Evolutionary conservation across 1,140 invertebrate species (phyloP).

Genomic region (Harlomillsia oculata): DNA sequence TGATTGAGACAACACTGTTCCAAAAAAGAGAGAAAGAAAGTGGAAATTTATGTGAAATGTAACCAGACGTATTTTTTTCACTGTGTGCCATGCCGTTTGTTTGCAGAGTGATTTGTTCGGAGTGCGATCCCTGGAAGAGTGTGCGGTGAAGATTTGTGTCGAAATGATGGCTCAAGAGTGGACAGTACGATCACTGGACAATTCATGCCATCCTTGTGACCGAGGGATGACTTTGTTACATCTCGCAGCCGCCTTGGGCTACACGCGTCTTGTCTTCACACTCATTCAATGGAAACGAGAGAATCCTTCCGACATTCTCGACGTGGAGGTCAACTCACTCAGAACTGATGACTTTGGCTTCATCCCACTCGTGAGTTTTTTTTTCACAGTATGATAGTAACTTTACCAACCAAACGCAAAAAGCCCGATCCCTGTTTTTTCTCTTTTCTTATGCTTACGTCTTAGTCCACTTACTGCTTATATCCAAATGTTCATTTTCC

Average conservation of each 20-base stretch:
- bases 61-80: conserved; percentile 3
- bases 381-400: neutral
- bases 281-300: conserved; percentile 78
- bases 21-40: too few relatives aligned
- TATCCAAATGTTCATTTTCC: too few relatives aligned
- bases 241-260: conserved; percentile 58
- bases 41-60: conserved; percentile 15
- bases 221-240: conserved; percentile 78
- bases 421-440: too few relatives aligned
- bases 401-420: too few relatives aligned
- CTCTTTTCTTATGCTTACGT: too few relatives aligned
- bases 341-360: conserved; percentile 75
- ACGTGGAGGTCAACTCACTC: conserved; percentile 82
- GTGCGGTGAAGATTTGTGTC: conserved; percentile 31
- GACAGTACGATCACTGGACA: conserved; percentile 6
- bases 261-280: conserved; percentile 51
- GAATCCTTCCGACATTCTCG: conserved; percentile 72
- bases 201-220: conserved; percentile 38
- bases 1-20: conserved; percentile 13
- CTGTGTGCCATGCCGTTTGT: conserved; percentile 4
- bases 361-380: conserved; percentile 65
- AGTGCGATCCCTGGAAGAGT: conserved; percentile 31
- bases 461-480: too few relatives aligned
- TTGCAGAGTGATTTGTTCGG: conserved; percentile 28
- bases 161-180: conserved; percentile 35